phyloP scores from a whole-genome alignment of 2,113 vertebrate genomes.

The Buteo buteo region DNA sequence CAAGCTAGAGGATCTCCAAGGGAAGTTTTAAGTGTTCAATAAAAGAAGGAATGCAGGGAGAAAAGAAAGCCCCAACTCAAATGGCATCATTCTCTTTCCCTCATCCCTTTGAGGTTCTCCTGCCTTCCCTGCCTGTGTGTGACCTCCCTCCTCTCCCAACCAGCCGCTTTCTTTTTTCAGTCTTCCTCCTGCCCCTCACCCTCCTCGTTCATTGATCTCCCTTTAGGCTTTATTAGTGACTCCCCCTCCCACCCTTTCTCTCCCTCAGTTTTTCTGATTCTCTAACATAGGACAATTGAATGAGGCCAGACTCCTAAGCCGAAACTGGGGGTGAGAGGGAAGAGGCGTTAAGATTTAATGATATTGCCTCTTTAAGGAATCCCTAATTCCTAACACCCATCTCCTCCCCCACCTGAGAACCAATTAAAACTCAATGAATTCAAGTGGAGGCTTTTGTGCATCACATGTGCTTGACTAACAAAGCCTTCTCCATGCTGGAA shows the following conservation, averaged over 20 bases:
- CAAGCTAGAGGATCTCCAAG: constrained; percentile 13
- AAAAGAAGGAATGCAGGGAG: constrained; percentile 42
- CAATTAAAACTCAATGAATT: constrained; percentile 84
- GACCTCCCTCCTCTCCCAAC: constrained; percentile 12
- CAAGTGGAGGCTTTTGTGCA: constrained; percentile 81
- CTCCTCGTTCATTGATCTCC: constrained; percentile 46
- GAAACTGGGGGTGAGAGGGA: constrained; percentile 32
- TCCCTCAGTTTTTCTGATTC: constrained; percentile 54
- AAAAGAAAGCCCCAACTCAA: background rate
- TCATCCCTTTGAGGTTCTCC: background rate
- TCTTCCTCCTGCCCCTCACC: constrained; percentile 36
- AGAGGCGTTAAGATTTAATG: constrained; percentile 59
- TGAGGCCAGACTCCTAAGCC: constrained; percentile 43
- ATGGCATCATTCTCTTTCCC: constrained; percentile 23
- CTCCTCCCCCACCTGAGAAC: constrained; percentile 85
- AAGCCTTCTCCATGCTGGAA: constrained; percentile 77
- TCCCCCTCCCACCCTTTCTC: constrained; percentile 33
- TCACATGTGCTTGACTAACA: constrained; percentile 80
- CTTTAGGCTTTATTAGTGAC: constrained; percentile 20
- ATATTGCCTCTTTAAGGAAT: constrained; percentile 77
- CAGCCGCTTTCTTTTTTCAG: background rate
- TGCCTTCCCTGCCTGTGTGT: background rate
- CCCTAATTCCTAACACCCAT: constrained; percentile 73
- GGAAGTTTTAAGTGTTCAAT: constrained; percentile 44
- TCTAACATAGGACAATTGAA: constrained; percentile 41